Conservation (phyloP, 2,888 invertebrate species). For the Sphaerophoria taeniata region DNA sequence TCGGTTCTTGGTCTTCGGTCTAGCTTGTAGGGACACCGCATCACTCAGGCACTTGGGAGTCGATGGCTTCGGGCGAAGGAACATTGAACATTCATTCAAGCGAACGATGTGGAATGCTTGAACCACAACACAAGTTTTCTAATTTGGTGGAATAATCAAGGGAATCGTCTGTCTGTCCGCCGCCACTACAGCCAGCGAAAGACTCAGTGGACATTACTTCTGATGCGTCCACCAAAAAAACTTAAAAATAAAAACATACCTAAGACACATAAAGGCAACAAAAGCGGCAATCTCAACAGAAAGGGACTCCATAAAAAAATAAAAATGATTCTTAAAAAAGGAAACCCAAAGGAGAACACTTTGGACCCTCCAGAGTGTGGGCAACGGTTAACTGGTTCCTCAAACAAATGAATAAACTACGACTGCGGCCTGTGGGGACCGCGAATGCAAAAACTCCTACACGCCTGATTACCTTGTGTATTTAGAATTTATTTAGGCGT, state of each 20-base stretch:
- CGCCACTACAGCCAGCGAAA: slow-evolving; percentile 18
- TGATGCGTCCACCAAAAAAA: slow-evolving; percentile 48
- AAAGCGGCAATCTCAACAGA: slow-evolving; percentile 46
- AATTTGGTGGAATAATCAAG: slow-evolving; percentile 74
- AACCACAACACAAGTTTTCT: slow-evolving; percentile 67
- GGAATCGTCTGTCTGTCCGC: slow-evolving; percentile 65
- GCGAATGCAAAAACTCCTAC: slow-evolving; percentile 47
- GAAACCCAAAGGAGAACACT: slow-evolving; percentile 17
- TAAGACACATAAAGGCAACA: slow-evolving; percentile 58
- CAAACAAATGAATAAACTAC: not conserved
- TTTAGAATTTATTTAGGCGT: slow-evolving; percentile 66
- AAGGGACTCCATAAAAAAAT: not conserved
- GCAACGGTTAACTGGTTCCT: slow-evolving; percentile 59
- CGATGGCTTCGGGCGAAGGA: not conserved
- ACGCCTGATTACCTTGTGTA: slow-evolving; percentile 66
- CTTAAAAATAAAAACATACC: not conserved
- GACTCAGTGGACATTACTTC: slow-evolving; percentile 60
- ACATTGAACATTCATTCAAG: slow-evolving; percentile 66
- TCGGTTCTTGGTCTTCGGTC: slow-evolving; percentile 7
- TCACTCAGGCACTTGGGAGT: slow-evolving; percentile 8
- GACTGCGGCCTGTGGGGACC: not conserved
- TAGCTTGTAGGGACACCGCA: not conserved
- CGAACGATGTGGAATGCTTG: slow-evolving; percentile 62
- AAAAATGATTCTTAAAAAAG: not conserved
- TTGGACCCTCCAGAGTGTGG: slow-evolving; percentile 59